These are phyloP conservation scores for Chamaetylas fuelleborni DNA, from an alignment of 2,113 vertebrate genomes.

Conservation along the genomic window DNA sequence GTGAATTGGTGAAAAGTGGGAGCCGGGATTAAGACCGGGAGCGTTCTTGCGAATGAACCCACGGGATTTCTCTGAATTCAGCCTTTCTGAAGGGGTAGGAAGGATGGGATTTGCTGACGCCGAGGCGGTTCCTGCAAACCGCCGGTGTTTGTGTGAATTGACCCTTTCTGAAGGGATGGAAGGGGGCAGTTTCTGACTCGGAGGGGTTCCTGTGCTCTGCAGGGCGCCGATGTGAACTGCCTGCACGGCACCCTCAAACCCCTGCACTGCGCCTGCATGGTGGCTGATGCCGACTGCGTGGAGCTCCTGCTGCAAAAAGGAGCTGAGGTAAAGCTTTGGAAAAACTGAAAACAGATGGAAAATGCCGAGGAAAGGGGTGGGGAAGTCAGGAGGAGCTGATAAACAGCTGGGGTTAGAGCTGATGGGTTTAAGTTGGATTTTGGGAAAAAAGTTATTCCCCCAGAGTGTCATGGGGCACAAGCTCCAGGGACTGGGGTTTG, in stretches of 20 bases:
- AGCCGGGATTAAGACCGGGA: not conserved
- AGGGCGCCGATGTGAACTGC: conserved; percentile 96
- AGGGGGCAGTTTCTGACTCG: accelerated
- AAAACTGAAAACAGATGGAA: accelerated
- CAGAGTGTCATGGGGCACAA: not conserved
- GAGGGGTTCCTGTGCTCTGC: not conserved
- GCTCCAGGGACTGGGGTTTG: not conserved
- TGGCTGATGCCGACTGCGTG: conserved; percentile 92
- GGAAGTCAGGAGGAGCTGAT: not conserved
- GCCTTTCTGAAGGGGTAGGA: accelerated
- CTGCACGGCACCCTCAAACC: conserved; percentile 95
- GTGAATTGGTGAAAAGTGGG: not conserved
- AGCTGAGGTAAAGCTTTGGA: conserved; percentile 75
- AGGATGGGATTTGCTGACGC: not conserved
- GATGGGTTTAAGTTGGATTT: not conserved
- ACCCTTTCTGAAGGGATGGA: not conserved
- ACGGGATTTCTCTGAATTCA: not conserved
- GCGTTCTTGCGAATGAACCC: too few relatives aligned
- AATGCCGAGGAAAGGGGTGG: accelerated
- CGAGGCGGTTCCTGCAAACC: accelerated
- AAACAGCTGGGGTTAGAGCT: not conserved
- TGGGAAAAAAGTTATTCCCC: not conserved
- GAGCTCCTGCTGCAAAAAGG: conserved; percentile 94
- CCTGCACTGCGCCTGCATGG: conserved; percentile 97
- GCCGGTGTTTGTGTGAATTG: not conserved